phyloP scores from a whole-genome alignment of 2,113 vertebrate species.

The Abramis brama region DNA sequence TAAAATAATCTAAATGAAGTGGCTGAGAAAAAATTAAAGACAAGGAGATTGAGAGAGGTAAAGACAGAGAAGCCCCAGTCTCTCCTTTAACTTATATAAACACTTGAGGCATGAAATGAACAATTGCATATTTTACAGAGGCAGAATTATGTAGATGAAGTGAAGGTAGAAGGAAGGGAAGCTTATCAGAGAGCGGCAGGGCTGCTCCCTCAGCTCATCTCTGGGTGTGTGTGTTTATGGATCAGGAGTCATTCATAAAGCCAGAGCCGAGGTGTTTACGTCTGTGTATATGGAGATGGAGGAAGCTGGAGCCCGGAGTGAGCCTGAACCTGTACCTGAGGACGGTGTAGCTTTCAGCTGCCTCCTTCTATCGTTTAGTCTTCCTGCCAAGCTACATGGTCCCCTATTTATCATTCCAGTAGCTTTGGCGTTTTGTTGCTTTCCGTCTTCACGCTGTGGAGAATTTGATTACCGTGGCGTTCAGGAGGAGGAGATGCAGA shows the following conservation, averaged over 20 bases:
- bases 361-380: constrained; percentile 39
- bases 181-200: constrained; percentile 59
- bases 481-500: constrained; percentile 47
- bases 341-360: constrained; percentile 45
- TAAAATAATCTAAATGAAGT: neutral
- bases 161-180: constrained; percentile 49
- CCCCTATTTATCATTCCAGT: constrained; percentile 42
- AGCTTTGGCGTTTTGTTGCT: constrained; percentile 24
- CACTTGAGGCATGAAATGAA: constrained; percentile 56
- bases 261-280: constrained; percentile 35
- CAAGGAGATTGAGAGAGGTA: neutral
- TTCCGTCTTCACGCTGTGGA: constrained; percentile 4
- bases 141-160: constrained; percentile 61
- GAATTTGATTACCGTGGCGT: constrained; percentile 32
- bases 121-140: constrained; percentile 51
- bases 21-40: constrained; percentile 20
- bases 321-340: constrained; percentile 43
- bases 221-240: constrained; percentile 48
- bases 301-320: constrained; percentile 41
- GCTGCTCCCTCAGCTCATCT: constrained; percentile 56
- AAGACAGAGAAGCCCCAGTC: constrained; percentile 11
- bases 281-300: constrained; percentile 41
- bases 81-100: constrained; percentile 49
- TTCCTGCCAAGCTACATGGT: constrained; percentile 50
- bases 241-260: constrained; percentile 59